Evolutionary conservation across 1,140 invertebrate genomes (phyloP).

Genomic region (Aphaenogaster ashmeadi): DNA sequence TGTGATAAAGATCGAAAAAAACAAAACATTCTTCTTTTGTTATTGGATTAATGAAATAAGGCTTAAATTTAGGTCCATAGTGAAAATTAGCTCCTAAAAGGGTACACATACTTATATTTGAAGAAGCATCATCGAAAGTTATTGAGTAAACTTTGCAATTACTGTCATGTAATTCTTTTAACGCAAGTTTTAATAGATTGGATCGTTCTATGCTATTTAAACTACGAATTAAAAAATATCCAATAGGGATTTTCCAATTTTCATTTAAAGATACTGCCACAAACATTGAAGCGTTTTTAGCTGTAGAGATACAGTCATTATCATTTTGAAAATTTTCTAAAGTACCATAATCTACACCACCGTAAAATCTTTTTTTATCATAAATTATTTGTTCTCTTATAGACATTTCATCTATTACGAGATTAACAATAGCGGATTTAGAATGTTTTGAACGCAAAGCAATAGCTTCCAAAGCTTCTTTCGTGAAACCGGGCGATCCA

Average conservation of each 20-base stretch:
- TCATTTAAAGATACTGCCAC: not conserved
- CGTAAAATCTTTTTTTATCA: not conserved
- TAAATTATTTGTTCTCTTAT: not conserved
- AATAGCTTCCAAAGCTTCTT: not conserved
- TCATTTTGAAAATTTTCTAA: not conserved
- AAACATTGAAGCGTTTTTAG: not conserved
- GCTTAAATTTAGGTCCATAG: not conserved
- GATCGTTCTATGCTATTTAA: not conserved
- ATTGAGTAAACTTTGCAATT: not conserved
- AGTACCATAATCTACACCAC: not conserved
- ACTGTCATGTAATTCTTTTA: not conserved
- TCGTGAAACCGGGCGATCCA: not conserved
- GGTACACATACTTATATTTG: not conserved
- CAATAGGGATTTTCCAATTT: not conserved
- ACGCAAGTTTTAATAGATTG: not conserved
- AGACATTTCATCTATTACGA: not conserved
- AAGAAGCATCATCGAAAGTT: not conserved
- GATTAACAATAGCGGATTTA: not conserved
- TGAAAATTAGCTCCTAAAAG: not conserved
- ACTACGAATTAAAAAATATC: not conserved
- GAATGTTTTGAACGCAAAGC: not conserved
- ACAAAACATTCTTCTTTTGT: not conserved
- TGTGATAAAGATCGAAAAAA: not conserved
- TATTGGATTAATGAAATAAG: not conserved
- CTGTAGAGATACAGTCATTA: not conserved